Evolutionary conservation across 37 sponge, comb jelly and placozoan species (phyloP).

Genomic region (Lycopodina hypogea): DNA sequence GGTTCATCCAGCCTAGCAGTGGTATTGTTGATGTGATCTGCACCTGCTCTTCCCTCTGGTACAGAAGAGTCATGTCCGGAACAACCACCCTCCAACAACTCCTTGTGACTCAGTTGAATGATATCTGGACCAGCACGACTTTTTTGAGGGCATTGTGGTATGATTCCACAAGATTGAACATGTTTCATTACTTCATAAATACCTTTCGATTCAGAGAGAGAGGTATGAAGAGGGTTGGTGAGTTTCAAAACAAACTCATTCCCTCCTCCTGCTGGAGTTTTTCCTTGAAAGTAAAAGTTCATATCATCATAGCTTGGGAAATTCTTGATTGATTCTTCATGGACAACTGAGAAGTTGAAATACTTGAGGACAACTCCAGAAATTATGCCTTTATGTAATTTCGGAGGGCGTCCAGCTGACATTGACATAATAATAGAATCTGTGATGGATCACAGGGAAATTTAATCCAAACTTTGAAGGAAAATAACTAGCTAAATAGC

Average conservation of each 20-base stretch:
- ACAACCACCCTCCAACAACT: not conserved
- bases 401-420: conserved; percentile 19
- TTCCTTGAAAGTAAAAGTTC: conserved; percentile 51
- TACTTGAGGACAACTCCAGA: not conserved
- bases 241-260: conserved; percentile 15
- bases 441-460: no score
- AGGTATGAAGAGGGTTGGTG: conserved; percentile 1
- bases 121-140: conserved; percentile 7
- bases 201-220: conserved; percentile 19
- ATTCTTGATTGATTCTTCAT: conserved; percentile 17
- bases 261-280: not conserved
- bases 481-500: no score
- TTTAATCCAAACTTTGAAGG: no score
- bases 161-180: conserved; percentile 5
- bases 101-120: not conserved
- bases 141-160: not conserved
- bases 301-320: conserved; percentile 56
- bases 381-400: not conserved
- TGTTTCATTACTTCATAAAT: conserved; percentile 23
- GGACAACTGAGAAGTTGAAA: conserved; percentile 31
- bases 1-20: no score
- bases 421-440: conserved; percentile 1
- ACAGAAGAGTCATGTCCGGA: not conserved
- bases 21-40: not conserved
- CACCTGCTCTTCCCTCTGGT: not conserved